A percentile compares a stretch with the other conserved stretches of the same genome.
phyloP scores from a whole-genome alignment of 2,888 invertebrate genomes.

The Drosophila pullipes region DNA sequence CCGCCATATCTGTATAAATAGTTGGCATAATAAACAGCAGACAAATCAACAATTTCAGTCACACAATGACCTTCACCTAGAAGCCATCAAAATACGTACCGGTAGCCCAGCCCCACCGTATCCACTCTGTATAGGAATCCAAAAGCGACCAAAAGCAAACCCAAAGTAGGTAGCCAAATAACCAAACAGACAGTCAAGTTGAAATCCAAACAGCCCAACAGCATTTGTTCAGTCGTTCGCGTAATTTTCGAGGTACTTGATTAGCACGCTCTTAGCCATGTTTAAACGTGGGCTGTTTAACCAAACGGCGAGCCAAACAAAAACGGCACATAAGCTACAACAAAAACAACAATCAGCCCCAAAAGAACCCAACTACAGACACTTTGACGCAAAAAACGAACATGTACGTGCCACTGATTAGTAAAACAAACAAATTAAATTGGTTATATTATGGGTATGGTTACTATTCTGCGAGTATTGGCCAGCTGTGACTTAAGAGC shows the following conservation, averaged over 20 bases:
- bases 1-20: conserved; percentile 24
- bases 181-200: conserved; percentile 35
- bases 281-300: conserved; percentile 77
- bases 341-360: conserved; percentile 27
- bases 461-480: conserved; percentile 1
- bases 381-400: conserved; percentile 64
- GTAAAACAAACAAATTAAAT: conserved; percentile 79
- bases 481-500: conserved; percentile 23
- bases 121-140: conserved; percentile 40
- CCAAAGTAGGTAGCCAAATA: conserved; percentile 45
- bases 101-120: conserved; percentile 54
- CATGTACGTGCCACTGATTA: conserved; percentile 77
- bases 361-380: conserved; percentile 67
- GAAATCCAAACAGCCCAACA: conserved; percentile 29
- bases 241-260: conserved; percentile 76
- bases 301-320: conserved; percentile 60
- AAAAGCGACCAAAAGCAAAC: conserved; percentile 27
- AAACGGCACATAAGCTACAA: conserved; percentile 38
- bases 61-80: conserved; percentile 78
- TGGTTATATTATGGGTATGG: conserved; percentile 44
- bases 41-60: conserved; percentile 74
- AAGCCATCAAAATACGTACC: conserved; percentile 72
- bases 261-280: conserved; percentile 78
- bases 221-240: conserved; percentile 70
- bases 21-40: conserved; percentile 41